These are phyloP conservation scores for Chaetodon auriga DNA, from an alignment of 2,113 vertebrate species.

Conservation along the genomic window DNA sequence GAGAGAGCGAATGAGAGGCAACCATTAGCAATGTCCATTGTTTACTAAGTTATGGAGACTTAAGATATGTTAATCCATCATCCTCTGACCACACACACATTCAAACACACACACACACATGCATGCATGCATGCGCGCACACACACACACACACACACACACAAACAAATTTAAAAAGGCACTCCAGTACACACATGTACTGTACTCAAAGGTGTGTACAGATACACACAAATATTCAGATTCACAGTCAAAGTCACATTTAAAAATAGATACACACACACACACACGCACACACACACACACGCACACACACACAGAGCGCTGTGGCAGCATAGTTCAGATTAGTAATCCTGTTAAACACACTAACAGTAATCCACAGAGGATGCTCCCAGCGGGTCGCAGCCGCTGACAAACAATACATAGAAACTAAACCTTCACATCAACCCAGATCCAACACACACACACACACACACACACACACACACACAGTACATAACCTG, in stretches of 20 bases:
- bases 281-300: slow-evolving; percentile 12
- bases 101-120: neutral
- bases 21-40: slow-evolving; percentile 40
- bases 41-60: slow-evolving; percentile 46
- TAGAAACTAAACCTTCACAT: slow-evolving; percentile 40
- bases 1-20: neutral
- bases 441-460: neutral
- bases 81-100: slow-evolving; percentile 42
- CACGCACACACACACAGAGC: slow-evolving; percentile 22
- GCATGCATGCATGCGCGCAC: too few relatives aligned
- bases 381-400: slow-evolving; percentile 27
- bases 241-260: neutral
- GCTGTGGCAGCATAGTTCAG: slow-evolving; percentile 57
- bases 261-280: neutral
- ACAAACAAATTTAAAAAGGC: neutral
- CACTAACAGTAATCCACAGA: slow-evolving; percentile 72
- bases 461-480: neutral
- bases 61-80: slow-evolving; percentile 45
- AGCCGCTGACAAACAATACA: slow-evolving; percentile 63
- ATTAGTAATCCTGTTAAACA: slow-evolving; percentile 82
- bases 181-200: neutral
- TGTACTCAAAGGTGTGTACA: neutral
- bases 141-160: neutral
- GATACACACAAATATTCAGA: slow-evolving; percentile 10
- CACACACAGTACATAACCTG: neutral